These are phyloP conservation scores for Nomia melanderi DNA, from an alignment of 1,140 invertebrate genomes.

Conservation along the genomic window DNA sequence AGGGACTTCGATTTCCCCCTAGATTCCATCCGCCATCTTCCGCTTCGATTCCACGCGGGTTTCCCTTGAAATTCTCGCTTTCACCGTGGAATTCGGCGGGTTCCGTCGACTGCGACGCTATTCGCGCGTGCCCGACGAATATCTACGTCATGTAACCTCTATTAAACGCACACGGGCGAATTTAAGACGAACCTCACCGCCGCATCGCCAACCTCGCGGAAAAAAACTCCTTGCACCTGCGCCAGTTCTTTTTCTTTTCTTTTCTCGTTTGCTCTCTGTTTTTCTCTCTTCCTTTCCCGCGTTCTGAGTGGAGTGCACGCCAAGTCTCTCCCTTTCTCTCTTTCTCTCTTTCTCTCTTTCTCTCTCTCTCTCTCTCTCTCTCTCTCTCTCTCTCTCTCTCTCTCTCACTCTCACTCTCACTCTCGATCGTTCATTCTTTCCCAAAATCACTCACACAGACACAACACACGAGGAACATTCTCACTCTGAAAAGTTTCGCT, in stretches of 20 bases:
- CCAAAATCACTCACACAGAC: background rate
- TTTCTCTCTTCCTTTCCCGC: background rate
- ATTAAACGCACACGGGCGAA: slow-evolving; percentile 37
- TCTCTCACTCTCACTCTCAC: slow-evolving; percentile 13
- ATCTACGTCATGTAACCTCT: slow-evolving; percentile 45
- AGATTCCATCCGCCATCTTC: too few relatives aligned
- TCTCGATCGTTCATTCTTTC: background rate
- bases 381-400: background rate
- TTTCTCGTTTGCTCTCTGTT: too few relatives aligned
- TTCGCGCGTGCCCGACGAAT: slow-evolving; percentile 30
- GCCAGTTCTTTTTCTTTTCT: background rate
- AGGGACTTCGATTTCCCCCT: too few relatives aligned
- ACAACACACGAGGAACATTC: slow-evolving; percentile 6
- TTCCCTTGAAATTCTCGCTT: too few relatives aligned
- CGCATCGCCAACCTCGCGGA: slow-evolving; percentile 24
- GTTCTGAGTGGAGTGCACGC: slow-evolving; percentile 42
- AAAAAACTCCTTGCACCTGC: slow-evolving; percentile 22
- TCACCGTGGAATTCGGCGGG: too few relatives aligned
- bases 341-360: background rate
- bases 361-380: background rate
- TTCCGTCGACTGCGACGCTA: slow-evolving; percentile 8
- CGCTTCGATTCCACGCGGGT: background rate
- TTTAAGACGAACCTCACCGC: slow-evolving; percentile 29
- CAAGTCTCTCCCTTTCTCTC: slow-evolving; percentile 20
- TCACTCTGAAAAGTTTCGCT: slow-evolving; percentile 15